Conservation (phyloP, 2,797 vertebrate species). For the Anolis apletophallus region DNA sequence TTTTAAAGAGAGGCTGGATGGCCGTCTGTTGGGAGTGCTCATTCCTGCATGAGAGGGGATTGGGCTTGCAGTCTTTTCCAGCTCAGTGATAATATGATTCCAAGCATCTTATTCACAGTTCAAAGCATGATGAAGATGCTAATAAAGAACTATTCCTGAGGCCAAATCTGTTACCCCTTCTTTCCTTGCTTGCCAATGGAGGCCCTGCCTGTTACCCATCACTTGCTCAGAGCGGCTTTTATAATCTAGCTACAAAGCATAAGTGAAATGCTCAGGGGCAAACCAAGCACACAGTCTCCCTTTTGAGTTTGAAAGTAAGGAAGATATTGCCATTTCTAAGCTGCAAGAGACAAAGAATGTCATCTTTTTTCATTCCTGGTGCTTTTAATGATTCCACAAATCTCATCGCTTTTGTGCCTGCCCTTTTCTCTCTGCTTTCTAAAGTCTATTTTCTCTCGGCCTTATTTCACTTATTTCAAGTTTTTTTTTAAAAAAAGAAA, state of each 20-base stretch:
- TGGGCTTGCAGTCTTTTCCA: no score
- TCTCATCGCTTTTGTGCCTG: background rate
- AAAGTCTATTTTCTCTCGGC: no score
- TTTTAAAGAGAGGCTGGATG: no score
- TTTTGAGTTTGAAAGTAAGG: background rate
- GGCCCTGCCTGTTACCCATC: background rate
- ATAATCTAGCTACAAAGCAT: background rate
- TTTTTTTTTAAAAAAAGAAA: background rate
- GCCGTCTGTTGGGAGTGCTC: no score
- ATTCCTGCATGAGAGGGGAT: no score
- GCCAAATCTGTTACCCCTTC: background rate
- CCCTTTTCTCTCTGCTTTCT: background rate
- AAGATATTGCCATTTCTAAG: constrained; percentile 16
- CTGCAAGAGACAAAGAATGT: background rate
- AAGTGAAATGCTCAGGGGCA: background rate
- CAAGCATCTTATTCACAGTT: background rate
- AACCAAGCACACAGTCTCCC: background rate
- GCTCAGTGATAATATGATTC: no score
- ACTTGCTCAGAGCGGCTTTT: background rate
- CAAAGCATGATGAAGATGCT: background rate
- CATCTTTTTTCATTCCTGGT: background rate
- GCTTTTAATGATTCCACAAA: constrained; percentile 4
- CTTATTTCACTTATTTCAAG: background rate
- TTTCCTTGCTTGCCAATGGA: background rate
- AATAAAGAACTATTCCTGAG: background rate